Percentiles rank a stretch among this genome's conserved stretches.
These are phyloP conservation scores for Blastobasis adustella DNA, from an alignment of 2,888 invertebrate species.

Conservation along the genomic window DNA sequence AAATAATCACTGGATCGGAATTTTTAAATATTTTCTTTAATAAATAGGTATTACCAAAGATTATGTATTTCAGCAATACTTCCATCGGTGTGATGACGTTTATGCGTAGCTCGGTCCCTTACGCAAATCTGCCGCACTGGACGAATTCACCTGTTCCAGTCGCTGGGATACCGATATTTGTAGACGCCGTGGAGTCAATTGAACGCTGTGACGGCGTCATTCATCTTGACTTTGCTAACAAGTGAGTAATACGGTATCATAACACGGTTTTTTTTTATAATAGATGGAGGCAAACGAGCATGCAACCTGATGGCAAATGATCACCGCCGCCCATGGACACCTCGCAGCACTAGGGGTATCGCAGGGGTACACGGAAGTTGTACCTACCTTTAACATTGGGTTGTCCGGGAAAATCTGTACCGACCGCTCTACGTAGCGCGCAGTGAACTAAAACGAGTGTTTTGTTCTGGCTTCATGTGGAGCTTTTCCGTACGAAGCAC, in stretches of 20 bases:
- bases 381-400: too few relatives aligned
- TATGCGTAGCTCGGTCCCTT: background rate
- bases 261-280: too few relatives aligned
- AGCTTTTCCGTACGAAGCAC: too few relatives aligned
- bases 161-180: constrained; percentile 77
- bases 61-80: background rate
- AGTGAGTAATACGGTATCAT: constrained; percentile 55
- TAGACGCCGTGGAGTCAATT: constrained; percentile 85
- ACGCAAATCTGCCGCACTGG: background rate
- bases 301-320: too few relatives aligned
- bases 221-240: constrained; percentile 97
- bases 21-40: background rate
- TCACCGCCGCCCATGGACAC: too few relatives aligned
- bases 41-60: constrained; percentile 9
- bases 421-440: too few relatives aligned
- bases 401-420: too few relatives aligned
- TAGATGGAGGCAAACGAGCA: too few relatives aligned
- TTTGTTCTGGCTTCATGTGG: too few relatives aligned
- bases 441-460: too few relatives aligned
- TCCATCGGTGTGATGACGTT: constrained; percentile 1
- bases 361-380: too few relatives aligned
- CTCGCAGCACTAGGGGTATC: too few relatives aligned
- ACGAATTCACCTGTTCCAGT: background rate
- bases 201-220: constrained; percentile 90
- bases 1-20: background rate